Conservation (phyloP, 2,113 vertebrate species). For the Sphyrna mokarran region DNA sequence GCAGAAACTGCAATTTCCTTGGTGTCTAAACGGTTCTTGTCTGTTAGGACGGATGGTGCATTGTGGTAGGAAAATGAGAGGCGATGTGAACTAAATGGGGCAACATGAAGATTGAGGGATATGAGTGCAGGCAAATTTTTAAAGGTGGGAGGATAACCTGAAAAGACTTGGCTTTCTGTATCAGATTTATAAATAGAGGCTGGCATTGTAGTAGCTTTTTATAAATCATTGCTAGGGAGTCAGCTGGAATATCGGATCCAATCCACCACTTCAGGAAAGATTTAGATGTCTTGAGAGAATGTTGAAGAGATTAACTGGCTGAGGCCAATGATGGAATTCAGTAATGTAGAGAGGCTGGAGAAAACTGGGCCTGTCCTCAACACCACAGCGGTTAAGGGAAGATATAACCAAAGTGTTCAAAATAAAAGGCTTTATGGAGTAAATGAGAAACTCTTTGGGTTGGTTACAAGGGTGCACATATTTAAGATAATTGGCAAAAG, state of each 20-base stretch:
- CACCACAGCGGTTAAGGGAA: not conserved
- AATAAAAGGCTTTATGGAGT: not conserved
- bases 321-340: not conserved
- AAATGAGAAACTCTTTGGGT: not conserved
- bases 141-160: not conserved
- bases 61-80: not conserved
- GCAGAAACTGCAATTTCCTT: not conserved
- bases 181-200: not conserved
- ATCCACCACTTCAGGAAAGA: not conserved
- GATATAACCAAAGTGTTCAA: not conserved
- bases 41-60: not conserved
- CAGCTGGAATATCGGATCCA: not conserved
- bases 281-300: not conserved
- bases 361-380: not conserved
- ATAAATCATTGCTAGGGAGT: not conserved
- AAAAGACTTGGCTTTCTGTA: not conserved
- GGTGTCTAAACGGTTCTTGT: not conserved
- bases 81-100: not conserved
- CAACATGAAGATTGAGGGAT: not conserved
- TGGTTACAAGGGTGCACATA: too few species aligned
- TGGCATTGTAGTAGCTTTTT: not conserved
- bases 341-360: not conserved
- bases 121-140: not conserved
- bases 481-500: not conserved
- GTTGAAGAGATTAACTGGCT: not conserved